phyloP scores from a whole-genome alignment of 2,113 vertebrate species.

The Actinemys pallida region DNA sequence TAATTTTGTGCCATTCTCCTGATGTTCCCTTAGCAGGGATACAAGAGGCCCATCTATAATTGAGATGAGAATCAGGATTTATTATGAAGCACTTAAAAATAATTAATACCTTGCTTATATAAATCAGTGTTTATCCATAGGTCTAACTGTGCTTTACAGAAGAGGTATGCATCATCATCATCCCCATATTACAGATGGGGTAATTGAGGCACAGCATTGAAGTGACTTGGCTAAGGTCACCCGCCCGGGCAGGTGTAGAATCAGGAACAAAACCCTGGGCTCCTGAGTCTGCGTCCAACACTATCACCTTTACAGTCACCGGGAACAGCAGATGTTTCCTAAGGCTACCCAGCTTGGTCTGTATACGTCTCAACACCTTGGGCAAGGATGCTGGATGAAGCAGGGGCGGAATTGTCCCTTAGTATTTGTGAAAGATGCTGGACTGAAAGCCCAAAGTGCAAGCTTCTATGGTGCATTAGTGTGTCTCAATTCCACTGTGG shows the following conservation, averaged over 20 bases:
- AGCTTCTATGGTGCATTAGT: not conserved
- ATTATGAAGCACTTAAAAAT: not conserved
- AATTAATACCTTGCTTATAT: not conserved
- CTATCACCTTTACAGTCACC: not conserved
- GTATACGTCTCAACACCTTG: not conserved
- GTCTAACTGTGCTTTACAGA: not conserved
- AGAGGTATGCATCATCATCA: not conserved
- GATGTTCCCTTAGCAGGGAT: not conserved
- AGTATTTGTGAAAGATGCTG: not conserved
- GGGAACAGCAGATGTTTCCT: not conserved
- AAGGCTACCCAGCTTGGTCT: not conserved
- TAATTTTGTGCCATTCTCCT: not conserved
- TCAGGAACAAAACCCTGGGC: not conserved
- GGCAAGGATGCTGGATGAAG: accelerated
- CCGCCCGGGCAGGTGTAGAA: not conserved
- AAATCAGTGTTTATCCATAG: not conserved
- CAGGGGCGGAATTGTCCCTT: not conserved
- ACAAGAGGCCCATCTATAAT: not conserved
- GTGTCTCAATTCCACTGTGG: not conserved
- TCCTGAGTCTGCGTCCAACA: not conserved
- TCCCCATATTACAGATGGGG: not conserved
- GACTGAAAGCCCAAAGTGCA: not conserved
- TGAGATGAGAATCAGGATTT: not conserved
- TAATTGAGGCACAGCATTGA: not conserved
- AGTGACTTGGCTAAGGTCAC: not conserved